Evolutionary conservation across 2,113 vertebrate species (phyloP).

Genomic region (Camelus dromedarius): DNA sequence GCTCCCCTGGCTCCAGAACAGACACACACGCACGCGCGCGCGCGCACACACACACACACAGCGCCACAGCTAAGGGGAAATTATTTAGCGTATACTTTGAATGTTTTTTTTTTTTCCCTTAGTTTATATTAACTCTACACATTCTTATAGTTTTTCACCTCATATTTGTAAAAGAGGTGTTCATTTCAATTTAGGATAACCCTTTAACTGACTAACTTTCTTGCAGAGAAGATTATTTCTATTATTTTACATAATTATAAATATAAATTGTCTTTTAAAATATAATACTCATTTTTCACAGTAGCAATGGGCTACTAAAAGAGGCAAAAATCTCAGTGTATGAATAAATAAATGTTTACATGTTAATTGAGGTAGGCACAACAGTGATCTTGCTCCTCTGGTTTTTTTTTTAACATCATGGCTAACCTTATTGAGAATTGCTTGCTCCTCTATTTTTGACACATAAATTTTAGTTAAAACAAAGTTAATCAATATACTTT

Average conservation of each 20-base stretch:
- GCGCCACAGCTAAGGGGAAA: not conserved
- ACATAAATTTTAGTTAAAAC: not conserved
- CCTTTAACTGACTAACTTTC: not conserved
- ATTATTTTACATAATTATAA: not conserved
- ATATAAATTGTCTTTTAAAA: not conserved
- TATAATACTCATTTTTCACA: not conserved
- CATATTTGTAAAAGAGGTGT: not conserved
- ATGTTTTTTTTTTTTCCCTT: not conserved
- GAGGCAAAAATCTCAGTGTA: not conserved
- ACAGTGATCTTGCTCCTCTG: not conserved
- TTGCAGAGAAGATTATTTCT: not conserved
- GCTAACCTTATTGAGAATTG: not conserved
- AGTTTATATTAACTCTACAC: not conserved
- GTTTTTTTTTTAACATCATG: not conserved
- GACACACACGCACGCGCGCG: not conserved
- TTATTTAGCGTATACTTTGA: conserved; percentile 12
- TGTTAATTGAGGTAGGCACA: not conserved
- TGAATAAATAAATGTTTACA: not conserved
- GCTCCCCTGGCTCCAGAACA: not conserved
- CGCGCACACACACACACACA: not conserved
- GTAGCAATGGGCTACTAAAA: not conserved
- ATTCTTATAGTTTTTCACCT: not conserved
- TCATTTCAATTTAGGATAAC: not conserved
- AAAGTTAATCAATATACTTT: not conserved
- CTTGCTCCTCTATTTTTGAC: not conserved